A percentile compares a stretch with the other conserved stretches of the same genome.
These are phyloP conservation scores for Eupithecia inturbata DNA, from an alignment of 2,888 invertebrate genomes.

Conservation along the genomic window DNA sequence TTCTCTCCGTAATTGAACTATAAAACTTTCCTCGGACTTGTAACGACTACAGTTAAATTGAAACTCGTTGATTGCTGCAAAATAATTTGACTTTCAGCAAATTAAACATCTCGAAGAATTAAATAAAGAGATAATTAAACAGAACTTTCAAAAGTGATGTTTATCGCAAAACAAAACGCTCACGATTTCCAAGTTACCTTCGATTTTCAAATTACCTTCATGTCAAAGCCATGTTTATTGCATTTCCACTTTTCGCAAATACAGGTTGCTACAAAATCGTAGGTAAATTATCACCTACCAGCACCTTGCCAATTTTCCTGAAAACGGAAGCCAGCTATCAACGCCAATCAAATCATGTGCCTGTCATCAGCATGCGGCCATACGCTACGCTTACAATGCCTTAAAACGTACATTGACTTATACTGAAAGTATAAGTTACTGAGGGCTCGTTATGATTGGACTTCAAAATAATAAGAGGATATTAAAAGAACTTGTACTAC, in stretches of 20 bases:
- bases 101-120: slow-evolving; percentile 15
- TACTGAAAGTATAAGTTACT: no score
- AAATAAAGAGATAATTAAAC: background rate
- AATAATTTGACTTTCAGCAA: slow-evolving; percentile 35
- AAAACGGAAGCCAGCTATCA: slow-evolving; percentile 9
- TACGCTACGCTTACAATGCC: background rate
- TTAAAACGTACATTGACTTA: no score
- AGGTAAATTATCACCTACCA: slow-evolving; percentile 6
- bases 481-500: no score
- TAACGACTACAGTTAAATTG: slow-evolving; percentile 41
- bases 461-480: no score
- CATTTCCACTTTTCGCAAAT: background rate
- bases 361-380: background rate
- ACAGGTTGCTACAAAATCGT: background rate
- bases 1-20: slow-evolving; percentile 43
- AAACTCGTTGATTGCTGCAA: slow-evolving; percentile 39
- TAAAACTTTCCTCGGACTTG: slow-evolving; percentile 42
- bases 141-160: background rate
- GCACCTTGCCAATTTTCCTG: background rate
- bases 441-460: no score
- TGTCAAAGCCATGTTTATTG: background rate
- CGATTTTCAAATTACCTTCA: background rate
- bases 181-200: background rate
- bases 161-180: background rate
- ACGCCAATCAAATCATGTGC: slow-evolving; percentile 2